Conservation (phyloP, 2,797 vertebrate species). For the Delichon dasypus region DNA sequence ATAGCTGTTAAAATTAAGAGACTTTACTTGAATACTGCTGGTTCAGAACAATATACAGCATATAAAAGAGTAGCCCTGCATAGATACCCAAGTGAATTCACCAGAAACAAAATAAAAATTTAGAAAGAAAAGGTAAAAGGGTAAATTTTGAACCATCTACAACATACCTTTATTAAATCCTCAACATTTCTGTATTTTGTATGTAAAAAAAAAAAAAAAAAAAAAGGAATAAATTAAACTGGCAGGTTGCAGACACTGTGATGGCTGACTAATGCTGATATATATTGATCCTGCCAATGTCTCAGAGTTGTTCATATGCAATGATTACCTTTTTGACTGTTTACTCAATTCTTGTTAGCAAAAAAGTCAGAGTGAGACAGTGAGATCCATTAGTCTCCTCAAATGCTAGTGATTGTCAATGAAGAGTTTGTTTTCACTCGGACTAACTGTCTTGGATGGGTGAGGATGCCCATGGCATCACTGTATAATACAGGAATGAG, state of each 20-base stretch:
- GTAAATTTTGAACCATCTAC: neutral
- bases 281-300: neutral
- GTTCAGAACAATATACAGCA: neutral
- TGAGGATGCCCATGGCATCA: neutral
- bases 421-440: neutral
- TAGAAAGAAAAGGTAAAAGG: neutral
- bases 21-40: neutral
- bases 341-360: conserved; percentile 16
- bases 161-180: neutral
- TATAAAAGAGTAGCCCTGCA: neutral
- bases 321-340: neutral
- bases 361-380: neutral
- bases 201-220: neutral
- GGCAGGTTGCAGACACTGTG: neutral
- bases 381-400: neutral
- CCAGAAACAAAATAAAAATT: neutral
- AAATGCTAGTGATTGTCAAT: neutral
- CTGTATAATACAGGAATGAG: neutral
- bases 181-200: neutral
- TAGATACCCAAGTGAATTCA: neutral
- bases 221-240: neutral
- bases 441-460: neutral
- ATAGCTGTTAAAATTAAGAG: neutral
- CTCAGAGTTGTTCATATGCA: neutral
- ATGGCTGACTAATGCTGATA: neutral